Base-by-base conservation (phyloP, 2,888 invertebrate species). In the Scaeva pyrastri region DNA sequence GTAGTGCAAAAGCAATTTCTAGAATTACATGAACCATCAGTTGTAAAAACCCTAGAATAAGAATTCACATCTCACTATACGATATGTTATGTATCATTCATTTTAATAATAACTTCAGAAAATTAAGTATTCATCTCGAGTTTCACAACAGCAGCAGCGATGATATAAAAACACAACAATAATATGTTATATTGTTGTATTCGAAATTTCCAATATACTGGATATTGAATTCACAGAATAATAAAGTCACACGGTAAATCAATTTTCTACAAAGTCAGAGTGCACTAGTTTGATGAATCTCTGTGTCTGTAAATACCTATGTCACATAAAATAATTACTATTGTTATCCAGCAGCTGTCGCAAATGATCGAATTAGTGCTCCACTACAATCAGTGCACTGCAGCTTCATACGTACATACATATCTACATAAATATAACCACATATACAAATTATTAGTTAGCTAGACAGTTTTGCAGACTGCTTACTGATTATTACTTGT, bases 401-500 rank as follows among this genome's bases (percentile, higher is more conserved):
- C 6, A 21, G 23, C 64, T 74, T 74, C 83, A 56, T 83, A 36
- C 7, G 2, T 26, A 74, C n/a, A 10, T 10, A 8, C 10, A 11
- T 14, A 21, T 52, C 31, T 71, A 43, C 12, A n/a, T n/a, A n/a
- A n/a, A n/a, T n/a, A n/a, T 39, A 60, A 14, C n/a, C 11, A 68
- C 39, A 41, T 16, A 21, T 26, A 8, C 31, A 68, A 81, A 76
- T 85, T 66, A 72, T 68, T 39, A 55, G 72, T 72, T 62, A 66
- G 52, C 80, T 45, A 85, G 85, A 85, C 81, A 85, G 58, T n/a
- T 62, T 50, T 55, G 41, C 72, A 80, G 76, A 81, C 75, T 66
- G 11, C 66, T 73, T n/a, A 21, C 4, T 66, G 60, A 80, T 85
- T n/a, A n/a, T n/a, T 76, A 31, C 52, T 60, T 36, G 39, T 36